Base-by-base conservation (phyloP, 2,888 invertebrate genomes). In the Acleris emargana region DNA sequence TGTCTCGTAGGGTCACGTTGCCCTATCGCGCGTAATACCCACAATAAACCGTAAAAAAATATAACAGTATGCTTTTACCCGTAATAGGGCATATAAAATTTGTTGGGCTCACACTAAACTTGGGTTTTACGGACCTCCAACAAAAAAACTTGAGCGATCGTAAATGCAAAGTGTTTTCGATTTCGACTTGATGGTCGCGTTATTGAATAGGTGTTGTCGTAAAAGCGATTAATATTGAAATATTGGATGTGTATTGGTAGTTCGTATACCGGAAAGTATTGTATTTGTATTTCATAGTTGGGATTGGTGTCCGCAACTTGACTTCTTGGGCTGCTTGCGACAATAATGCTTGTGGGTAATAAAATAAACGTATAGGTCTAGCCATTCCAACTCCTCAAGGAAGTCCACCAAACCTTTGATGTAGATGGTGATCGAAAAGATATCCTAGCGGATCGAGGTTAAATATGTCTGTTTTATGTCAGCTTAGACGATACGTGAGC, bases 51-150 rank as follows among this genome's bases (percentile, higher is more conserved):
- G 71, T 79, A 77, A 79, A 77, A 79, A 76, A 72, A 72, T 74
- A 74, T 73, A 73, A 70, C 74, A 76, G 73, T 73, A 72, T 70
- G 73, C 73, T 74, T 72, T 64, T 66, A 69, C 67, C 64, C 70
- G 71, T 79, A 76, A 78, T 76, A 68, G 72, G 58, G 53, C 67
- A 50, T 72, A 75, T 80, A 77, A 80, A 77, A 74, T 76, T 76
- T 78, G 74, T 75, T 69, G 70, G 69, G 63, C 61, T 61, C 69
- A 67, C 71, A 76, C 72, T 78, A 73, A 75, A 73, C 68, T 72
- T 67, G 49, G 58, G 55, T 68, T 67, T 73, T 70, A 68, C 70
- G 66, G 66, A 66, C 60, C 59, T 42, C 32, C 50, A 25, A 55
- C 58, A 47, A 47, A 64, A 63, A 55, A 66, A 62, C 57, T 47